Evolutionary conservation across 2,113 vertebrate species (phyloP), one percentile per base, ranked within the genome.

Genomic region (Elanoides forficatus): DNA sequence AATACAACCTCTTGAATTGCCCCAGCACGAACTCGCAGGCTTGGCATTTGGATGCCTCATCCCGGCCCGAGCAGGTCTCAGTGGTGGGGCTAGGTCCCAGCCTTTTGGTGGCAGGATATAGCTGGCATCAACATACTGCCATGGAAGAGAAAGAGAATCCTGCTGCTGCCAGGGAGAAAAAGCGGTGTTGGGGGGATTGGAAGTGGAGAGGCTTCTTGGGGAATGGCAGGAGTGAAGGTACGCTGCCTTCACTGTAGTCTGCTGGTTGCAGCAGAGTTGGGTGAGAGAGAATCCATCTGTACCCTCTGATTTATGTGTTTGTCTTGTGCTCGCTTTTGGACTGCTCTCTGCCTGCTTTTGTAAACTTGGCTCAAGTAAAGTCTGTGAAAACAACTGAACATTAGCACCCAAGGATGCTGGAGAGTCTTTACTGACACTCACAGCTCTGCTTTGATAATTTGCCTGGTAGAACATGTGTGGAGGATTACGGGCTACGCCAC

Each of bases 401-500:
- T 86, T 91, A 59, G 88, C 87, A 90, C 59, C n/a, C 89, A 71
- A 83, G 71, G 86, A 78, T 84, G 71, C 65, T 75, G 91, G 65
- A 86, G 71, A 76, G 73, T 53, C 70, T 88, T 71, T 81, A 45
- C 63, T 80, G 74, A 82, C 55, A 66, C 38, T 81, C 78, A 38
- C 2, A 45, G 87, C 71, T 92, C 67, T 76, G 78, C 92, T 95
- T 87, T 96, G 81, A 76, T 81, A 70, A 88, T 90, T 71, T 52
- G 78, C 89, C 67, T 78, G 74, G 71, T 93, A 50, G 45, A 89
- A 82, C 45, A 67, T 8, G 58, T 71, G 67, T 60, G 63, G 30
- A 80, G 47, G 67, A 86, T 87, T 85, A 80, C 0, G 3, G 66
- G 26, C 74, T 62, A 29, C 71, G 55, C 65, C 62, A 76, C 78